Base-by-base conservation (phyloP, 1,140 invertebrate species). In the Plectus sambesii region DNA sequence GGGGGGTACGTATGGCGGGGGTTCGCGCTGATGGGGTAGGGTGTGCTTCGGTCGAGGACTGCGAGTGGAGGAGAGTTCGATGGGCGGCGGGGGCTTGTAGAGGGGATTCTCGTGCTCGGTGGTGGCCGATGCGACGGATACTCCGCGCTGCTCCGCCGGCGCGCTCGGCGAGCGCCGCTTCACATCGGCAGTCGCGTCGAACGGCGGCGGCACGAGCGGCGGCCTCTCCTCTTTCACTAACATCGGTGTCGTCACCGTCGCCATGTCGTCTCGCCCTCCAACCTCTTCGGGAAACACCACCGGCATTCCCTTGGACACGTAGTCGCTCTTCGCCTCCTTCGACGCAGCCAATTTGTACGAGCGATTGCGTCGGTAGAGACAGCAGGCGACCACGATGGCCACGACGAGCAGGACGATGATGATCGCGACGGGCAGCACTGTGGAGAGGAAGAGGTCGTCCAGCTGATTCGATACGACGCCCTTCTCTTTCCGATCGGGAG, bases 281-380 rank as follows among this genome's bases (percentile, higher is more conserved):
- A 62, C 61, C 44, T 62, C 60, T 46, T 62, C 61, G n/a, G 60
- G 60, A 36, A 62, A 62, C 30, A 62, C 60, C 1, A 62, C 61
- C 27, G 60, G 60, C 22, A 55, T 46, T 20, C 59, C 59, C 55
- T 60, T 60, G n/a, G 60, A 39, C 15, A 55, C 40, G 30, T 61
- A 60, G n/a, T 60, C 59, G 4, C 41, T 37, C n/a, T 40, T 17
- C 5, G 27, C 33, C 52, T 59, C 53, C 55, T 58, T 58, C 49
- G 52, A 49, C 39, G n/a, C n/a, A n/a, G n/a, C n/a, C n/a, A n/a
- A n/a, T n/a, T n/a, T n/a, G n/a, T n/a, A n/a, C n/a, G n/a, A n/a
- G n/a, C n/a, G n/a, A n/a, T n/a, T n/a, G n/a, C n/a, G n/a, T n/a
- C n/a, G n/a, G n/a, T n/a, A n/a, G n/a, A n/a, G n/a, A n/a, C n/a